Evolutionary conservation across 2,797 vertebrate genomes (phyloP).

Genomic region (Gouania willdenowi): DNA sequence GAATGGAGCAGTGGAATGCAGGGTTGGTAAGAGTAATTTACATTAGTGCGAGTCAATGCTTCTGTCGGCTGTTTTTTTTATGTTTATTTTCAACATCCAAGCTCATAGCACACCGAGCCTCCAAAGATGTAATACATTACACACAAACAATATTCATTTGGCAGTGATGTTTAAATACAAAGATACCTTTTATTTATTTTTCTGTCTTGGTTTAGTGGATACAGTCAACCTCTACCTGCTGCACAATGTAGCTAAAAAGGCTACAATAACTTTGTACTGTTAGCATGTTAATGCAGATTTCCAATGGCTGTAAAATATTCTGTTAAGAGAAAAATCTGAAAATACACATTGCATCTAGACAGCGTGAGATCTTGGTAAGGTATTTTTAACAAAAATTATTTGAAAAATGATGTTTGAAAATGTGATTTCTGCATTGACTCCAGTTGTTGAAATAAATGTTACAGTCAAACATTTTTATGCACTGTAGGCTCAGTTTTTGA

Average conservation of each 20-base stretch:
- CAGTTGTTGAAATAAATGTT: too few relatives aligned
- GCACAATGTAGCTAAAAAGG: conserved; percentile 6
- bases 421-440: too few relatives aligned
- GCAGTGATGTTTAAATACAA: conserved; percentile 23
- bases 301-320: too few relatives aligned
- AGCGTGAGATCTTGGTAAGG: too few relatives aligned
- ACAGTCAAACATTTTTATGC: too few relatives aligned
- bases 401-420: too few relatives aligned
- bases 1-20: conserved; percentile 17
- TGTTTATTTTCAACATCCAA: conserved; percentile 14
- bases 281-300: conserved; percentile 32
- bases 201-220: background rate
- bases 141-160: conserved; percentile 27
- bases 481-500: too few relatives aligned
- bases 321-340: too few relatives aligned
- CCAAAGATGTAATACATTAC: conserved; percentile 26
- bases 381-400: too few relatives aligned
- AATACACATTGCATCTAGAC: too few relatives aligned
- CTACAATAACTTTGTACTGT: conserved; percentile 31
- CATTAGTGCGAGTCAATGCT: conserved; percentile 64
- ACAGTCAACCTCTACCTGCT: background rate
- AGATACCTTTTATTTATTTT: conserved; percentile 1
- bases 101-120: background rate
- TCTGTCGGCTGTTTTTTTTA: conserved; percentile 36
- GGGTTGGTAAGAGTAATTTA: conserved; percentile 65